Evolutionary conservation across 2,888 invertebrate species (phyloP).

Genomic region (Trissonchulus latispiculum): DNA sequence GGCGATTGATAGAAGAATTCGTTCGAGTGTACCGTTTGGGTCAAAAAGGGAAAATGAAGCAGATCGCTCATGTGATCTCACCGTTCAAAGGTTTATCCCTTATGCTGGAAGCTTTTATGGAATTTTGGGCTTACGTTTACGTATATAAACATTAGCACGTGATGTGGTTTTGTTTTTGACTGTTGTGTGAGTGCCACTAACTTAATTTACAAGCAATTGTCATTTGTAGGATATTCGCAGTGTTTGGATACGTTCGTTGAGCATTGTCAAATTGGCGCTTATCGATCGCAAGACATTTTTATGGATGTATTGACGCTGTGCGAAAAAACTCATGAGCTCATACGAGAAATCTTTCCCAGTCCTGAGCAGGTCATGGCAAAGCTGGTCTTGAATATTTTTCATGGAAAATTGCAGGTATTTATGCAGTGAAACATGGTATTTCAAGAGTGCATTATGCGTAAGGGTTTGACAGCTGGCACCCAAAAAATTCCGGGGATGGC

Average conservation of each 20-base stretch:
- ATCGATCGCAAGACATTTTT: conserved; percentile 78
- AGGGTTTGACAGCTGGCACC: too few relatives aligned
- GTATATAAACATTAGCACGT: too few relatives aligned
- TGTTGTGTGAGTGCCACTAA: too few relatives aligned
- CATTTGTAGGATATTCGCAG: conserved; percentile 62
- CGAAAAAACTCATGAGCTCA: conserved; percentile 63
- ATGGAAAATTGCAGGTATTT: conserved; percentile 58
- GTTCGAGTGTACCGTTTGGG: conserved; percentile 72
- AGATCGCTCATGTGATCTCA: conserved; percentile 76
- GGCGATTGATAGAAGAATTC: conserved; percentile 81
- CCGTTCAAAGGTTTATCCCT: conserved; percentile 81
- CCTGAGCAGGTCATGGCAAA: conserved; percentile 95
- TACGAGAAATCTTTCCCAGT: conserved; percentile 73
- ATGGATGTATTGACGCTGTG: conserved; percentile 77
- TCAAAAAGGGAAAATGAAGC: conserved; percentile 78
- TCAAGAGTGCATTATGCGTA: too few relatives aligned
- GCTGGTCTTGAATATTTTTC: conserved; percentile 89
- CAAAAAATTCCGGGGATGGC: too few relatives aligned
- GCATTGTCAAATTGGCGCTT: conserved; percentile 52
- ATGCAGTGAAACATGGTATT: too few relatives aligned
- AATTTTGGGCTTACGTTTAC: too few relatives aligned
- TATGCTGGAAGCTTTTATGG: conserved; percentile 93
- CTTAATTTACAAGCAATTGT: not conserved
- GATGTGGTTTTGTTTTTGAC: too few relatives aligned
- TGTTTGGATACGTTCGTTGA: conserved; percentile 95